Base-by-base conservation (phyloP, 1,140 invertebrate genomes). In the roundworm (Caenorhabditis elegans) region DNA sequence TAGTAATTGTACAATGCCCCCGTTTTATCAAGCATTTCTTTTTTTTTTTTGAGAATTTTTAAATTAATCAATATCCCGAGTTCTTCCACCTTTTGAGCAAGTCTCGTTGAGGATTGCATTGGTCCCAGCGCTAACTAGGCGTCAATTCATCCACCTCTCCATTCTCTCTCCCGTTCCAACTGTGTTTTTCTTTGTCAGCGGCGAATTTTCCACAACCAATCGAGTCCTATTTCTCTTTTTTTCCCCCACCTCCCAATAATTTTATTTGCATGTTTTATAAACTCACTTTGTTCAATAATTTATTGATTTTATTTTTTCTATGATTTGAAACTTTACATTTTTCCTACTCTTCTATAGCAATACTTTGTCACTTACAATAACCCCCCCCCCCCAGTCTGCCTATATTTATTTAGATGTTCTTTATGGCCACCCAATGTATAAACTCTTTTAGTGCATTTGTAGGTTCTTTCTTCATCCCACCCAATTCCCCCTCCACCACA, bases 301-400 rank as follows among this genome's bases (percentile, higher is more conserved):
- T 70, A 70, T 70, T 43, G 13, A 70, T 70, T 22, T 19, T 70
- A 39, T 43, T n/a, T 6, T 39, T 11, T 70, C 34, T 39, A 43
- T 43, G 15, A 43, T 43, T n/a, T 43, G 39, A 43, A 43, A 43
- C 39, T 43, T 43, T 43, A 15, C 19, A 24, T 24, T 34, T 24
- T n/a, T 43, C n/a, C 17, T 6, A 3, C 11, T 8, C 5, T 10
- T 34, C n/a, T 3, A 43, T 70, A 70, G 60, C 60, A 70, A 70
- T 70, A 70, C 60, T 39, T 70, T 70, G 60, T 70, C 60, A 43
- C 39, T n/a, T 34, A 39, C 60, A 39, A n/a, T 70, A 17, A 53
- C 24, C 28, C 11, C 4, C 11, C 1, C 11, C 17, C 8, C n/a
- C n/a, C n/a, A n/a, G n/a, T 34, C 5, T 34, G 6, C 26, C 6